Conservation (phyloP, 2,113 vertebrate genomes). For the Trichechus manatus region DNA sequence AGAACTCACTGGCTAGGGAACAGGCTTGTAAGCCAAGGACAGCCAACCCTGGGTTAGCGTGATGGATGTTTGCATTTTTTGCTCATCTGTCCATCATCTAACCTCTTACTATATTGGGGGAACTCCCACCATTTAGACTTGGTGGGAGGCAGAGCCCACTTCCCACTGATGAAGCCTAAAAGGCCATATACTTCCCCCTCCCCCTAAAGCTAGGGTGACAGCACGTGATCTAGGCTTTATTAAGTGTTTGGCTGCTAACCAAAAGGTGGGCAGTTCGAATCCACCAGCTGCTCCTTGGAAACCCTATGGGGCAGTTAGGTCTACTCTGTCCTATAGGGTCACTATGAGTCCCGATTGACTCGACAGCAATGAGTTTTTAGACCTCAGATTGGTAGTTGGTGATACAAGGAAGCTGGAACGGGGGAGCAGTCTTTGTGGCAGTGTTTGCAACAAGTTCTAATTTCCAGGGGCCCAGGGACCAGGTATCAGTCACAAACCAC, state of each 20-base stretch:
- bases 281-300: too few species aligned
- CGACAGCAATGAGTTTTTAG: not conserved
- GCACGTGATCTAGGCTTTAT: not conserved
- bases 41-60: not conserved
- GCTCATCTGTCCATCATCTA: not conserved
- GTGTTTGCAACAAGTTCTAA: not conserved
- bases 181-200: fast-evolving
- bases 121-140: not conserved
- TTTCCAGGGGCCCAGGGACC: not conserved
- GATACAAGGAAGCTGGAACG: not conserved
- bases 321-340: too few species aligned
- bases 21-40: not conserved
- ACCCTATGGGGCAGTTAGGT: too few species aligned
- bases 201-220: not conserved
- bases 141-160: not conserved
- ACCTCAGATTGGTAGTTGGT: not conserved
- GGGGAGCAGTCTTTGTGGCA: not conserved
- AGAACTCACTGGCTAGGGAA: not conserved
- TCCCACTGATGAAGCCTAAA: not conserved
- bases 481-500: not conserved
- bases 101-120: not conserved
- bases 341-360: too few species aligned
- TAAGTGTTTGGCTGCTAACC: too few species aligned
- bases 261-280: too few species aligned
- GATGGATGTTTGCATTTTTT: not conserved